These are phyloP conservation scores for Chrysolina americana DNA, from an alignment of 2,888 invertebrate species.

Conservation along the genomic window DNA sequence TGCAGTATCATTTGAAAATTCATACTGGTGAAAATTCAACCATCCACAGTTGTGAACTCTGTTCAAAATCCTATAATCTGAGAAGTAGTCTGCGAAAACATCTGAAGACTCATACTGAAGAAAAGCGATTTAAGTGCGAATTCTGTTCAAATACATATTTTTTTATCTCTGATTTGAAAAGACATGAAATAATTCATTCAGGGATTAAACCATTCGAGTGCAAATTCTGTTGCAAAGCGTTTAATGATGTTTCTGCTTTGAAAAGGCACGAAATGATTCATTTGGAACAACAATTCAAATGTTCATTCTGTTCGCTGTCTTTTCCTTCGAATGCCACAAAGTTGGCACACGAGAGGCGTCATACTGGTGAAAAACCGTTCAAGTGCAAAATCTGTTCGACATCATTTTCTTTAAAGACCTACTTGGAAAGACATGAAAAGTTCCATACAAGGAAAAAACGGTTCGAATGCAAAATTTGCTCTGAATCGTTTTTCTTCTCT, in stretches of 20 bases:
- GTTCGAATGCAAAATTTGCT: background rate
- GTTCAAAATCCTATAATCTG: background rate
- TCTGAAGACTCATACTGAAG: conserved; percentile 76
- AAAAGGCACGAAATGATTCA: background rate
- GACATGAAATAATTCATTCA: conserved; percentile 66
- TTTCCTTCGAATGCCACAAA: background rate
- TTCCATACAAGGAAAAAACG: background rate
- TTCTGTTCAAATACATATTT: conserved; percentile 84
- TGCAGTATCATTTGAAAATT: background rate
- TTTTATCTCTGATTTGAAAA: conserved; percentile 73
- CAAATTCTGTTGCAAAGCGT: conserved; percentile 68
- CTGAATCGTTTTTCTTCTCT: background rate
- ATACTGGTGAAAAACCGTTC: background rate
- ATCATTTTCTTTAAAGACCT: background rate
- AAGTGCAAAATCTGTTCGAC: background rate
- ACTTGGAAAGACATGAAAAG: background rate
- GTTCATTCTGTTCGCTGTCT: conserved; percentile 49
- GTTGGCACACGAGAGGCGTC: background rate
- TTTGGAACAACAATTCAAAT: conserved; percentile 36
- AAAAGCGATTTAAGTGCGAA: conserved; percentile 83
- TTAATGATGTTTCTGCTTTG: conserved; percentile 59
- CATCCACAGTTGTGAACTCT: conserved; percentile 55
- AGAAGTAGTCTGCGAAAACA: background rate
- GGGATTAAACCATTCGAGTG: conserved; percentile 68
- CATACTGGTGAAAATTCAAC: conserved; percentile 67